Conservation (phyloP, 2,888 invertebrate species). For the Gastracanthus pulcherrimus region DNA sequence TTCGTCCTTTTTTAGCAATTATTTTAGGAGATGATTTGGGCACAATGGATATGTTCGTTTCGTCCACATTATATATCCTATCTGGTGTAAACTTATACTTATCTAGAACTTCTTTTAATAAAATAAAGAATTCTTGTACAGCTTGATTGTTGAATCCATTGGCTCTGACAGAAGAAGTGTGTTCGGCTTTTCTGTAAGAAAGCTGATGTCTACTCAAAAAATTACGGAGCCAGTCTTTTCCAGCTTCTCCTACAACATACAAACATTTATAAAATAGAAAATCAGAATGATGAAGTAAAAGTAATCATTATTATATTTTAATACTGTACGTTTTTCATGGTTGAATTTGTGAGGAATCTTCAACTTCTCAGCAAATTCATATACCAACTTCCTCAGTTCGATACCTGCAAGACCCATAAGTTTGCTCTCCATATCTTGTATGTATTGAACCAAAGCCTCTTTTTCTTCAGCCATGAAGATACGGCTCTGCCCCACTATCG, state of each 20-base stretch:
- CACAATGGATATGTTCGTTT: conserved; percentile 56
- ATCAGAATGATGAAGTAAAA: too few relatives aligned
- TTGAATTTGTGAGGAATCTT: neutral
- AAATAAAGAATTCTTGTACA: conserved; percentile 9
- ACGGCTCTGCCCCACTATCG: too few relatives aligned
- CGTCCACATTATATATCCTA: too few relatives aligned
- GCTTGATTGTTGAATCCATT: conserved; percentile 20
- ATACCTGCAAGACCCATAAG: too few relatives aligned
- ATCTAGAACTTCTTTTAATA: neutral
- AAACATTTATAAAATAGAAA: too few relatives aligned
- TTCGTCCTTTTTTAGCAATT: conserved; percentile 63
- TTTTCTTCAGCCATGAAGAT: too few relatives aligned
- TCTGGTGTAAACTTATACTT: too few relatives aligned
- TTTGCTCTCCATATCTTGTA: too few relatives aligned
- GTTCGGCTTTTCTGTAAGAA: neutral
- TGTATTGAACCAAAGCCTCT: too few relatives aligned
- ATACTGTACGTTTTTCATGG: too few relatives aligned
- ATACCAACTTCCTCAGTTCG: too few relatives aligned
- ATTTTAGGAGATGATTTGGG: conserved; percentile 64
- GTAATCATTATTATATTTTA: too few relatives aligned
- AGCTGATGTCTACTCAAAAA: neutral
- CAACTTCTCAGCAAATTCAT: neutral
- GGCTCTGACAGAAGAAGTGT: conserved; percentile 4
- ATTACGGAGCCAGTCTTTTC: conserved; percentile 16
- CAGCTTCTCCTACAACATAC: neutral